These are phyloP conservation scores for Neelides sp. DNA, from an alignment of 1,140 invertebrate genomes.

Conservation along the genomic window DNA sequence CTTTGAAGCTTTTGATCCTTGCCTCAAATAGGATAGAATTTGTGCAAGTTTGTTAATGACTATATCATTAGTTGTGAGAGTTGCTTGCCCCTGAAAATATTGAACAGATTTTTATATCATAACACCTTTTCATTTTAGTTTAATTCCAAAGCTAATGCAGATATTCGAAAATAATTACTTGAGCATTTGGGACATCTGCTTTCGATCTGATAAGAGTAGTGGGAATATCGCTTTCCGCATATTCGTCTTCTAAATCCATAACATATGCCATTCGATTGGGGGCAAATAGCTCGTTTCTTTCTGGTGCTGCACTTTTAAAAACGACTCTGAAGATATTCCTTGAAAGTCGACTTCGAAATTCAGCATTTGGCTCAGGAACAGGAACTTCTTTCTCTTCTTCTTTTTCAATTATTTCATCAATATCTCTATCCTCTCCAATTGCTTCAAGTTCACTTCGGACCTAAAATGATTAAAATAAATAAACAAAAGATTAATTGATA, in stretches of 20 bases:
- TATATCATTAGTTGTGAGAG: slow-evolving; percentile 82
- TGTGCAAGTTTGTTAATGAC: slow-evolving; percentile 95
- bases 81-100: slow-evolving; percentile 53
- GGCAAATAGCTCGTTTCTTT: slow-evolving; percentile 86
- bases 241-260: slow-evolving; percentile 86
- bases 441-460: slow-evolving; percentile 61
- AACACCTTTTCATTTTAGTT: not conserved
- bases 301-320: slow-evolving; percentile 35
- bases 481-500: not conserved
- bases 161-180: slow-evolving; percentile 33
- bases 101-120: slow-evolving; percentile 13
- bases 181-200: slow-evolving; percentile 71
- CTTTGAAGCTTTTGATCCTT: slow-evolving; percentile 59
- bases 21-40: slow-evolving; percentile 85
- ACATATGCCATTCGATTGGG: slow-evolving; percentile 96
- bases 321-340: slow-evolving; percentile 56
- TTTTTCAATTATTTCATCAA: slow-evolving; percentile 13
- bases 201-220: slow-evolving; percentile 90
- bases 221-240: slow-evolving; percentile 81
- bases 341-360: slow-evolving; percentile 63
- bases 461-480: slow-evolving; percentile 27
- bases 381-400: slow-evolving; percentile 32
- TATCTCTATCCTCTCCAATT: slow-evolving; percentile 58
- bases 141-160: not conserved
- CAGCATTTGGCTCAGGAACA: slow-evolving; percentile 55